Base-by-base conservation (phyloP, 2,888 invertebrate genomes). In the Rotaria magnacalcarata region DNA sequence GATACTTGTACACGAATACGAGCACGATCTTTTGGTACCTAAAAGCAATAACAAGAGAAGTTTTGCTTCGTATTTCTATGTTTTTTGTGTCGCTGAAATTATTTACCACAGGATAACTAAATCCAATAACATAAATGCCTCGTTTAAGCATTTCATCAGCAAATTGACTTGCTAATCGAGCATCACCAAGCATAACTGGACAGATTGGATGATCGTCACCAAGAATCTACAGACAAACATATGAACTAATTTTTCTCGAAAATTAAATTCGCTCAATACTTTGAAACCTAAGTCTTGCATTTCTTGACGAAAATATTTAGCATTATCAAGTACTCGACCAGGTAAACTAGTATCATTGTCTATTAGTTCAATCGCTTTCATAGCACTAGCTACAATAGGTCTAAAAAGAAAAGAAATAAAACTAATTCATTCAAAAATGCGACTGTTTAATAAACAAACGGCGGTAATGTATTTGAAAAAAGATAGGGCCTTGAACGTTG, bases 41-140 rank as follows among this genome's bases (percentile, higher is more conserved):
- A 67, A 16, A 34, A 2, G 34, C 0, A 67, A 16, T 50, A 67
- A 14, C 24, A 67, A 34, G 34, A 2, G 14, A 16, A n/a, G 11
- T 16, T 34, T 10, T 34, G 2, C 1, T 60, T 11, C 11, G 3
- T 11, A 52, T 14, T 14, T 0, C 3, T 3, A 14, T 52, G 11
- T 52, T 52, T 34, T 34, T 34, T 34, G 34, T 34, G 34, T 34
- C 34, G 34, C 5, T 52, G 21, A 54, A 5, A 58, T 21, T 58
- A 34, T 34, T 67, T 67, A 67, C 96, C 19, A 96, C 96, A 0
- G 96, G 96, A 90, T 93, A 96, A 90, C 95, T 96, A 91, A 96
- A 96, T n/a, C 96, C 96, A 88, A 96, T 94, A 34, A 96, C 96
- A 91, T 96, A 96, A 89, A 96, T 95, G 16, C 95, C 95, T 88